Evolutionary conservation across 2,888 invertebrate species (phyloP), one percentile per base, ranked within the genome.

Genomic region (Andrena praecox): DNA sequence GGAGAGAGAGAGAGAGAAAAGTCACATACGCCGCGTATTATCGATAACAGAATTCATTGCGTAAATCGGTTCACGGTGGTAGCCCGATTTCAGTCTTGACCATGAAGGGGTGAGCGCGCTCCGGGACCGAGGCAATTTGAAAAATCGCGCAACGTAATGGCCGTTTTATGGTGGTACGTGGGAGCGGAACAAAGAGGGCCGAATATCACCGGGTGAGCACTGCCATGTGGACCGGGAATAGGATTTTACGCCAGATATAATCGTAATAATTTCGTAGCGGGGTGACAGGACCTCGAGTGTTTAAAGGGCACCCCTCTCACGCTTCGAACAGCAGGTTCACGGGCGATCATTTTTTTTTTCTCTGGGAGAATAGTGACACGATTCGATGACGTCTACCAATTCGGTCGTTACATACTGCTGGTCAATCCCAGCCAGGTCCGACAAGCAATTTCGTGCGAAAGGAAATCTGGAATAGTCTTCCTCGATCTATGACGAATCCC

Each of bases 191-290:
- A 82, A 83, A 77, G 86, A 84, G 90, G 86, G 85, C 86, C 72
- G 88, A 91, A 89, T 89, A 89, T 90, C 89, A 88, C 87, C 87
- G 88, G 83, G 87, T 77, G 85, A 85, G 85, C 69, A 77, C 77
- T 78, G 89, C 87, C 91, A 91, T 90, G 90, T 89, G 91, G 85
- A 85, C 81, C 86, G 71, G 80, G 76, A 87, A 87, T 87, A 81
- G 90, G 87, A 82, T 90, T 91, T 91, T 89, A 89, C 90, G 87
- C 87, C 85, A 89, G 90, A 92, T 91, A 91, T 91, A 90, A 91
- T 92, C 89, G 90, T 88, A 88, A 91, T 91, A 89, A 91, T 91
- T 90, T 88, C 77, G 81, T 77, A 70, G 63, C 67, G 77, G 78
- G 85, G 67, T 29, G 75, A 69, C 69, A 63, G 54, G 62, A 67